Percentiles rank a stretch among this genome's conserved stretches.
phyloP scores from a whole-genome alignment of 2,888 invertebrate species.

The Dicyrtomina minuta region DNA sequence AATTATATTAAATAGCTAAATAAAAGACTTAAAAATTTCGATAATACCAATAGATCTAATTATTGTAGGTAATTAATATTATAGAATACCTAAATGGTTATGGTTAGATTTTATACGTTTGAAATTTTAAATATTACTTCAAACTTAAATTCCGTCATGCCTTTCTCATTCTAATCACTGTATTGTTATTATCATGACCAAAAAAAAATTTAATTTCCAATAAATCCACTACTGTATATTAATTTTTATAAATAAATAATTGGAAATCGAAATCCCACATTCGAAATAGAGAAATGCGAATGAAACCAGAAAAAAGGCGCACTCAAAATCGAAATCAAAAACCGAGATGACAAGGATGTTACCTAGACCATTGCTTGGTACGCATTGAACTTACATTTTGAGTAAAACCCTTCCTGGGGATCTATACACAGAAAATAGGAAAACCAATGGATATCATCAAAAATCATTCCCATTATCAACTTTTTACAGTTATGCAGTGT shows the following conservation, averaged over 20 bases:
- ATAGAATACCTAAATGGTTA: too few species aligned
- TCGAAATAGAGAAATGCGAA: not conserved
- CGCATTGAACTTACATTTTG: conserved; percentile 35
- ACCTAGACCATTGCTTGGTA: conserved; percentile 13
- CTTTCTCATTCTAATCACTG: not conserved
- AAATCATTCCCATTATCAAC: not conserved
- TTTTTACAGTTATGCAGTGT: not conserved
- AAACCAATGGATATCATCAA: conserved; percentile 24
- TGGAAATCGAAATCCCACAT: not conserved
- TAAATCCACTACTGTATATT: not conserved
- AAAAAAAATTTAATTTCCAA: not conserved
- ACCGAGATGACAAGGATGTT: conserved; percentile 24
- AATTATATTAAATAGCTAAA: too few species aligned
- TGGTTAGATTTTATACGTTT: too few species aligned
- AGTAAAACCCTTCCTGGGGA: conserved; percentile 34
- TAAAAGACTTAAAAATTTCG: too few species aligned
- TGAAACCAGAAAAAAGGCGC: conserved; percentile 35
- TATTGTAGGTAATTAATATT: too few species aligned
- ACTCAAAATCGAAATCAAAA: conserved; percentile 21
- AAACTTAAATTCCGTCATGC: not conserved
- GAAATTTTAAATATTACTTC: too few species aligned
- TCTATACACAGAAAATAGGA: conserved; percentile 36
- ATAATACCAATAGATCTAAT: too few species aligned
- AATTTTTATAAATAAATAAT: not conserved
- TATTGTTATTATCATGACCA: not conserved